Percentiles rank a stretch among this genome's conserved stretches.
phyloP scores from a whole-genome alignment of 1,140 invertebrate genomes.

The Drosophila sturtevanti region DNA sequence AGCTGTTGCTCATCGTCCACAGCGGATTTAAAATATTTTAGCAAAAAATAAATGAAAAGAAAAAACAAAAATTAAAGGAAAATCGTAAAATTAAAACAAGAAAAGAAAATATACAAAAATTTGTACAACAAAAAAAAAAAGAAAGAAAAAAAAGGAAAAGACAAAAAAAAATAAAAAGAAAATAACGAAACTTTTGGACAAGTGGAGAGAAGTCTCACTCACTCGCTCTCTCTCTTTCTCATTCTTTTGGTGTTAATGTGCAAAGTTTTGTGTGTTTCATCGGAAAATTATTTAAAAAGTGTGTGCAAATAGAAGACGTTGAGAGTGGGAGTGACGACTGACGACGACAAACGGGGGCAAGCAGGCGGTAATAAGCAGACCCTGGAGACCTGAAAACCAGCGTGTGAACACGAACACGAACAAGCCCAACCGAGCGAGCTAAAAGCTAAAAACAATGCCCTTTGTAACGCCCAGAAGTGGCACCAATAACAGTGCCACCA shows the following conservation, averaged over 20 bases:
- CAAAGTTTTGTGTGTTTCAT: slow-evolving; percentile 79
- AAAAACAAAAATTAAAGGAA: slow-evolving; percentile 21
- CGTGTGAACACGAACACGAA: background rate
- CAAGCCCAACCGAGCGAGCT: too few species aligned
- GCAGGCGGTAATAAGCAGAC: slow-evolving; percentile 13
- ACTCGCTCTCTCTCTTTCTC: background rate
- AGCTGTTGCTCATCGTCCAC: slow-evolving; percentile 78
- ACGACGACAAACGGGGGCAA: slow-evolving; percentile 37
- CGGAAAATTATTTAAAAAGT: slow-evolving; percentile 80
- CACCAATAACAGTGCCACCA: slow-evolving; percentile 68
- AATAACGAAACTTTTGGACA: slow-evolving; percentile 74
- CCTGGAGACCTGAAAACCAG: slow-evolving; percentile 36
- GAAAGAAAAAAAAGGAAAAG: slow-evolving; percentile 20
- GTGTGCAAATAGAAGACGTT: slow-evolving; percentile 66
- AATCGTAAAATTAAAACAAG: background rate
- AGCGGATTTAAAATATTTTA: slow-evolving; percentile 53
- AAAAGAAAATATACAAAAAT: slow-evolving; percentile 25
- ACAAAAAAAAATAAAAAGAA: slow-evolving; percentile 39
- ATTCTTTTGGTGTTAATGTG: slow-evolving; percentile 67
- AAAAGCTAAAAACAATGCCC: slow-evolving; percentile 56
- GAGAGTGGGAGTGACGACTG: slow-evolving; percentile 20
- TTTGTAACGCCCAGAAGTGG: slow-evolving; percentile 73
- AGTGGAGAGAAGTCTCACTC: slow-evolving; percentile 47
- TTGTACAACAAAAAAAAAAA: slow-evolving; percentile 15
- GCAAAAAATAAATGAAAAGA: slow-evolving; percentile 35